Conservation (phyloP, 2,888 invertebrate genomes). For the Doris montereyensis region DNA sequence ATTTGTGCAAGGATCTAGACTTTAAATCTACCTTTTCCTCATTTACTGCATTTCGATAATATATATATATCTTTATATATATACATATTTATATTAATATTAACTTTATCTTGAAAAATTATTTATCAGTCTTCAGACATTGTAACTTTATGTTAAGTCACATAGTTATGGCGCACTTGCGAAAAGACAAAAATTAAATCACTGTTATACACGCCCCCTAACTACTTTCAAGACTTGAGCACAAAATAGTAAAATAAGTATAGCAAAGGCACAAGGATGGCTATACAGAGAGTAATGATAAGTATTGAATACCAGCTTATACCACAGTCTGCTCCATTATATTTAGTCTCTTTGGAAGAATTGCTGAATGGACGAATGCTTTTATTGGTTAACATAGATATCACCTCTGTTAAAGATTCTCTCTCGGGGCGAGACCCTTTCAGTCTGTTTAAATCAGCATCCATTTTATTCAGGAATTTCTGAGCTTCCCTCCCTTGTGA, state of each 20-base stretch:
- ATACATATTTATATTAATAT: no score
- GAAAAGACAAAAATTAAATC: no score
- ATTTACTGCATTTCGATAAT: no score
- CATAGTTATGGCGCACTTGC: no score
- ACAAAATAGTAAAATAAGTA: conserved; percentile 45
- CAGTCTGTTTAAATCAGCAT: conserved; percentile 63
- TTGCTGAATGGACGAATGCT: conserved; percentile 56
- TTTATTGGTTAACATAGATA: conserved; percentile 63
- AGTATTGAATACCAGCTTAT: conserved; percentile 57
- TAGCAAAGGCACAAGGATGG: conserved; percentile 49
- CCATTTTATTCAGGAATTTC: conserved; percentile 66
- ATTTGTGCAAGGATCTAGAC: no score
- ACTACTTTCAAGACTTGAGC: conserved; percentile 17
- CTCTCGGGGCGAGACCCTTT: conserved; percentile 54
- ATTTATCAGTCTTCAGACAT: no score
- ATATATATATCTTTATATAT: no score
- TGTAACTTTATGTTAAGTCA: no score
- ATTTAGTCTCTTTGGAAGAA: conserved; percentile 28
- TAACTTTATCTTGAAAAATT: no score
- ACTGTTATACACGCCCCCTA: no score
- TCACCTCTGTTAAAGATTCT: conserved; percentile 66
- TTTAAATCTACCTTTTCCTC: no score
- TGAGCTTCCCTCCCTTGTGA: conserved; percentile 60
- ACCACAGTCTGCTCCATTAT: conserved; percentile 63
- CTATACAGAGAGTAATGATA: conserved; percentile 46